These are phyloP conservation scores for Noctua comes DNA, from an alignment of 2,888 invertebrate species.

Conservation along the genomic window DNA sequence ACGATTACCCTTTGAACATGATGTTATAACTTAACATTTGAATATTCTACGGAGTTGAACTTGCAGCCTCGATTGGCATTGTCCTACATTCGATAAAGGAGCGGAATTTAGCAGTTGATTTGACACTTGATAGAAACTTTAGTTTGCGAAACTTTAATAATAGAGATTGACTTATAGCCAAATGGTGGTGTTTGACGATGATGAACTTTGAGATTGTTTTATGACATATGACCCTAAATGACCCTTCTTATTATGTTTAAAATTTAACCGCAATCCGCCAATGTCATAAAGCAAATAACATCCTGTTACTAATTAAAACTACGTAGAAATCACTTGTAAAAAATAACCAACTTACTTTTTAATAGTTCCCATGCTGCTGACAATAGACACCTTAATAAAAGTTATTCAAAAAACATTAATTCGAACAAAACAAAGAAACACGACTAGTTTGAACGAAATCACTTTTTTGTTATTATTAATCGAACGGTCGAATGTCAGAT, in stretches of 20 bases:
- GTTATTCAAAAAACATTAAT: constrained; percentile 80
- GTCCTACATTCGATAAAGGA: constrained; percentile 80
- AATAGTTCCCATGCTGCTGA: constrained; percentile 83
- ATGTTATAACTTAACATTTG: constrained; percentile 52
- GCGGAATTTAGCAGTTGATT: constrained; percentile 76
- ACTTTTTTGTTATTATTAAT: constrained; percentile 71
- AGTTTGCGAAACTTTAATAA: constrained; percentile 56
- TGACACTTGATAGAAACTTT: constrained; percentile 62
- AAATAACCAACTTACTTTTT: constrained; percentile 80
- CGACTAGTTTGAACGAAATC: constrained; percentile 69
- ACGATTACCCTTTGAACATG: constrained; percentile 21
- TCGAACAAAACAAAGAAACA: constrained; percentile 73
- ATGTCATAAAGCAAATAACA: constrained; percentile 1
- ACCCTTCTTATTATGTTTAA: not conserved
- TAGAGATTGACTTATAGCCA: constrained; percentile 37
- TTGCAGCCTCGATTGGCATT: constrained; percentile 77
- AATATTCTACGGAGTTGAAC: constrained; percentile 67
- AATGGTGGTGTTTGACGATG: constrained; percentile 13
- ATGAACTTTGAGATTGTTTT: not conserved
- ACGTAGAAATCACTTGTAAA: constrained; percentile 50
- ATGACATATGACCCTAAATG: constrained; percentile 21
- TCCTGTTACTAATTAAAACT: constrained; percentile 12
- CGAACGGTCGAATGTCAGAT: constrained; percentile 69
- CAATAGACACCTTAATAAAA: constrained; percentile 75
- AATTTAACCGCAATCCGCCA: not conserved